Percentiles rank a stretch among this genome's conserved stretches.
Evolutionary conservation across 1,140 invertebrate genomes (phyloP).

Genomic region (Zophobas morio): DNA sequence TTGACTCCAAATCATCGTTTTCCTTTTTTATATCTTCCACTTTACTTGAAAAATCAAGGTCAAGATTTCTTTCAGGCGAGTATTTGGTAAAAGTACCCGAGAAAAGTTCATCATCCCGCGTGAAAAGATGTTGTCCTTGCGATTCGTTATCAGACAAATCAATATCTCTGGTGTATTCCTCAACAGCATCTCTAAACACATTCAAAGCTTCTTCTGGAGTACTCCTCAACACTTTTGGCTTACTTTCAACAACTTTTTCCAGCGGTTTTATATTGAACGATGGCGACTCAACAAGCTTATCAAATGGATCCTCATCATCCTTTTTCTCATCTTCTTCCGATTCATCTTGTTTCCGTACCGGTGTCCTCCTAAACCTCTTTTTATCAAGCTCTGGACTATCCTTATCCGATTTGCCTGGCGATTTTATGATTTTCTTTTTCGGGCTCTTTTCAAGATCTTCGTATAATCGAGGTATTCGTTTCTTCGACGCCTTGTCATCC

Average conservation of each 20-base stretch:
- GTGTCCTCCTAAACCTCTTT: conserved; percentile 56
- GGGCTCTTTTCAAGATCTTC: conserved; percentile 70
- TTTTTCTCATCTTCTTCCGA: conserved; percentile 51
- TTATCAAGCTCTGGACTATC: conserved; percentile 55
- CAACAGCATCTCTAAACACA: conserved; percentile 65
- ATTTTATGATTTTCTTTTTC: conserved; percentile 59
- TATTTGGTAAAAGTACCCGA: conserved; percentile 67
- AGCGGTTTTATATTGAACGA: conserved; percentile 62
- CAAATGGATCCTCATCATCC: conserved; percentile 69
- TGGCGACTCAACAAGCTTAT: conserved; percentile 70
- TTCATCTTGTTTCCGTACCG: conserved; percentile 60
- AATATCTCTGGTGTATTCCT: conserved; percentile 71
- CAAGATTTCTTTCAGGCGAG: conserved; percentile 64
- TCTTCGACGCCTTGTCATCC: conserved; percentile 72
- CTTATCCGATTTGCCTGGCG: conserved; percentile 57
- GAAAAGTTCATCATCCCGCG: conserved; percentile 72
- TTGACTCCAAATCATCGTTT: conserved; percentile 62
- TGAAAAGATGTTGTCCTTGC: conserved; percentile 73
- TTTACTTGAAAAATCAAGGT: conserved; percentile 61
- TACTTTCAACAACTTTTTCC: conserved; percentile 51
- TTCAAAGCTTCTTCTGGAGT: conserved; percentile 59
- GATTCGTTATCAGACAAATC: conserved; percentile 73
- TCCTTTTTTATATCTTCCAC: conserved; percentile 67
- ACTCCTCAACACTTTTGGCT: conserved; percentile 52
- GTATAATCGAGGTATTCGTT: conserved; percentile 71